These are phyloP conservation scores for Dicaeum eximium DNA, from an alignment of 2,113 vertebrate species.

Conservation along the genomic window DNA sequence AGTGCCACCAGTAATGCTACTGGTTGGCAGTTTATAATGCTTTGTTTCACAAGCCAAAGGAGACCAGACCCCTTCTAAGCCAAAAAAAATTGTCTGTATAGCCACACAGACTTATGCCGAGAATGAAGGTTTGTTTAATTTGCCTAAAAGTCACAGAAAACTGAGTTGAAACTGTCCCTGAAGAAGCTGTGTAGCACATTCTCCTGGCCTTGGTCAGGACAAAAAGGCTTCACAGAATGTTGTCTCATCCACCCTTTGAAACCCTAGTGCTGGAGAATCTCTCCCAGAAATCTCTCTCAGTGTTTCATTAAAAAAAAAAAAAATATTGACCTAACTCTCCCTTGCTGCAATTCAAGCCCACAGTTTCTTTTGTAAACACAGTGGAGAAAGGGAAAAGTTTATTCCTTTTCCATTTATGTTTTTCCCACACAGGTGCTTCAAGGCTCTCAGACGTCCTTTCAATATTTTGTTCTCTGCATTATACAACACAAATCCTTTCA, in stretches of 20 bases:
- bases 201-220: neutral
- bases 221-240: neutral
- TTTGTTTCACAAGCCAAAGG: neutral
- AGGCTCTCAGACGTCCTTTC: neutral
- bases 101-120: neutral
- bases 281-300: neutral
- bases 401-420: neutral
- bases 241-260: neutral
- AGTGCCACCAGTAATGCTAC: neutral
- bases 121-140: neutral
- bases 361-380: neutral
- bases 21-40: neutral
- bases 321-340: neutral
- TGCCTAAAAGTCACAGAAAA: neutral
- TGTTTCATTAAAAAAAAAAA: neutral
- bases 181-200: accelerated
- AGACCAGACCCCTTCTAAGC: neutral
- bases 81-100: neutral
- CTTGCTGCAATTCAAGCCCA: neutral
- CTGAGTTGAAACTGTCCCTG: neutral
- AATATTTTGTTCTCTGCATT: neutral
- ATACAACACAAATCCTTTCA: neutral
- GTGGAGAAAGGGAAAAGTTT: neutral
- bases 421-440: neutral
- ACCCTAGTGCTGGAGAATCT: neutral